These are phyloP conservation scores for Synanthedon vespiformis DNA, from an alignment of 2,888 invertebrate genomes.

Conservation along the genomic window DNA sequence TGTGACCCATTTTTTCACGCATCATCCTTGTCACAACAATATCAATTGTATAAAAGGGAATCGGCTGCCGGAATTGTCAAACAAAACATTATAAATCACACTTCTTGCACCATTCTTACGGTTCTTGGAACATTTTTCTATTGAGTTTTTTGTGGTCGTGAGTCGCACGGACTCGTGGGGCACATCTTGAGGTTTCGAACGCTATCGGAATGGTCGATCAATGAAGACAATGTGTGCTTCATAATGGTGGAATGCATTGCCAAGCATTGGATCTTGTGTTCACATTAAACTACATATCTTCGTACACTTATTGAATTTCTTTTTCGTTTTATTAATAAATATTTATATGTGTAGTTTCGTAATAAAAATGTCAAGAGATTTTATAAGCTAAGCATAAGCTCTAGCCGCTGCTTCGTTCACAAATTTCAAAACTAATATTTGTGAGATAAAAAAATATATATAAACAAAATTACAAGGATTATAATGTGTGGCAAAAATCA, in stretches of 20 bases:
- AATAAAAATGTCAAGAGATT: too few relatives aligned
- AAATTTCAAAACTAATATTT: too few relatives aligned
- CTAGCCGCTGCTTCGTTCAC: too few relatives aligned
- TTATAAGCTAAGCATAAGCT: too few relatives aligned
- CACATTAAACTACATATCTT: too few relatives aligned
- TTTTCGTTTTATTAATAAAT: too few relatives aligned
- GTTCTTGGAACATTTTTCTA: conserved; percentile 9
- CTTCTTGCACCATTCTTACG: conserved; percentile 1
- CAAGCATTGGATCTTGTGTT: not conserved
- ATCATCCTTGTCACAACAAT: conserved; percentile 32
- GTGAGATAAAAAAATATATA: too few relatives aligned
- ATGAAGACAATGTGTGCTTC: not conserved
- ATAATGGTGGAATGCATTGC: not conserved
- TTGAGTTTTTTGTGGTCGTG: conserved; percentile 4
- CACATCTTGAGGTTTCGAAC: conserved; percentile 10
- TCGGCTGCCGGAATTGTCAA: conserved; percentile 46
- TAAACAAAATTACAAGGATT: too few relatives aligned
- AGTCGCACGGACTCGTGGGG: conserved; percentile 6
- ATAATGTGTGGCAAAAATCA: too few relatives aligned
- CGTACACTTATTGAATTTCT: too few relatives aligned
- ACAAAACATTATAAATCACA: conserved; percentile 47
- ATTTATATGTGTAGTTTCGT: too few relatives aligned
- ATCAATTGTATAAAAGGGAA: conserved; percentile 38
- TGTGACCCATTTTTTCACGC: conserved; percentile 7
- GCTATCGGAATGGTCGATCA: conserved; percentile 12